These are phyloP conservation scores for Neofelis nebulosa DNA, from an alignment of 2,113 vertebrate species.

Conservation along the genomic window DNA sequence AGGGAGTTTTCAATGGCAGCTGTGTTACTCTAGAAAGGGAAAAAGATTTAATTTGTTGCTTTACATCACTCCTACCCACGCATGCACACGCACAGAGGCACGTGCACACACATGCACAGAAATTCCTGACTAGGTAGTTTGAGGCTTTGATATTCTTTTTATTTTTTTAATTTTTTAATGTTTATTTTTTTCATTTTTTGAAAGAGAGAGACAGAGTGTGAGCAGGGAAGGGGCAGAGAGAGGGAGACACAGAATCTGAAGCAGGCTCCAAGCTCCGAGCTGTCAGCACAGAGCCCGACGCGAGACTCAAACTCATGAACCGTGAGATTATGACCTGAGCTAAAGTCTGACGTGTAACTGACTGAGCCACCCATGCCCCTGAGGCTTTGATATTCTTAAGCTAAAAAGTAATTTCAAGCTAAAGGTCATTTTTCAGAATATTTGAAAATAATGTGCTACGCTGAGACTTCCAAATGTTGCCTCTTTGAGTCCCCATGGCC, in stretches of 20 bases:
- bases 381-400: constrained; percentile 2
- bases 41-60: background rate
- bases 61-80: background rate
- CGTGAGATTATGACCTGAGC: no score
- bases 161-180: no score
- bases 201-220: no score
- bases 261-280: no score
- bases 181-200: no score
- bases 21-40: background rate
- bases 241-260: no score
- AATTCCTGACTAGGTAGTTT: background rate
- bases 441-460: background rate
- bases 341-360: no score
- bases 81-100: background rate
- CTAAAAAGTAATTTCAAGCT: constrained; percentile 1
- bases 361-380: no score
- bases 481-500: background rate
- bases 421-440: background rate
- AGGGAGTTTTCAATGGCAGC: background rate
- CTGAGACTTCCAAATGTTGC: background rate
- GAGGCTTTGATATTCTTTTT: background rate
- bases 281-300: no score
- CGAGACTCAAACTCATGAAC: no score
- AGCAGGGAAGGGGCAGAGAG: no score
- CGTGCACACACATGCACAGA: background rate